A percentile compares a stretch with the other conserved stretches of the same genome.
Evolutionary conservation across 1,140 invertebrate genomes (phyloP).

Genomic region (Leptonema lineaticorne): DNA sequence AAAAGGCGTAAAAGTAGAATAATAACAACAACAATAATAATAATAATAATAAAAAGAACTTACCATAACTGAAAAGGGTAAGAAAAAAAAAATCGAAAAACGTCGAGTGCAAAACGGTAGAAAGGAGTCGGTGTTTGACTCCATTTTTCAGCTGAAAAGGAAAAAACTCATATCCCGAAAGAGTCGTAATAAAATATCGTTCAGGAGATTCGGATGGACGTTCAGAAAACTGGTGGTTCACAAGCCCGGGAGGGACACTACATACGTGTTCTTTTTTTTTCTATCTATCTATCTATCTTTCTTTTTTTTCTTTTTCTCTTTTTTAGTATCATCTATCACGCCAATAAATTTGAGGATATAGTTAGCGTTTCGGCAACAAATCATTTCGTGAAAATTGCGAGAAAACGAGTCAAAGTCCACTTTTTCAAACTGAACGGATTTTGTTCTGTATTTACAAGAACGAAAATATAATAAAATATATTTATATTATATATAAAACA

Average conservation of each 20-base stretch:
- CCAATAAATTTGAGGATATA: constrained; percentile 17
- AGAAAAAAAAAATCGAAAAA: too few relatives aligned
- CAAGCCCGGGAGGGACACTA: not conserved
- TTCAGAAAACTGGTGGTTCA: not conserved
- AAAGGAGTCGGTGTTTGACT: not conserved
- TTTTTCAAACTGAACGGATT: not conserved
- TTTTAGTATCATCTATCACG: constrained; percentile 1
- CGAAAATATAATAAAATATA: too few relatives aligned
- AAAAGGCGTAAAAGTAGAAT: too few relatives aligned
- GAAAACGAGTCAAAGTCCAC: not conserved
- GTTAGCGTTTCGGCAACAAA: constrained; percentile 10
- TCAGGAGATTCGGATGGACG: constrained; percentile 6
- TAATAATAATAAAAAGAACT: too few relatives aligned
- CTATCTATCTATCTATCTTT: not conserved
- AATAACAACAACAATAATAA: too few relatives aligned
- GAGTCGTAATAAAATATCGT: constrained; percentile 17
- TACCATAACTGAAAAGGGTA: too few relatives aligned
- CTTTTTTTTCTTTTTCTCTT: not conserved
- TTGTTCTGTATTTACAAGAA: too few relatives aligned
- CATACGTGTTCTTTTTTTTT: too few relatives aligned
- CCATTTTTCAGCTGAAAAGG: too few relatives aligned
- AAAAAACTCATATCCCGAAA: not conserved
- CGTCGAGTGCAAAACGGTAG: not conserved
- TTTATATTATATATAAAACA: too few relatives aligned
- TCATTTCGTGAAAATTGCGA: not conserved